Conservation (phyloP, 2,113 vertebrate genomes). For the Indicator maculatus region DNA sequence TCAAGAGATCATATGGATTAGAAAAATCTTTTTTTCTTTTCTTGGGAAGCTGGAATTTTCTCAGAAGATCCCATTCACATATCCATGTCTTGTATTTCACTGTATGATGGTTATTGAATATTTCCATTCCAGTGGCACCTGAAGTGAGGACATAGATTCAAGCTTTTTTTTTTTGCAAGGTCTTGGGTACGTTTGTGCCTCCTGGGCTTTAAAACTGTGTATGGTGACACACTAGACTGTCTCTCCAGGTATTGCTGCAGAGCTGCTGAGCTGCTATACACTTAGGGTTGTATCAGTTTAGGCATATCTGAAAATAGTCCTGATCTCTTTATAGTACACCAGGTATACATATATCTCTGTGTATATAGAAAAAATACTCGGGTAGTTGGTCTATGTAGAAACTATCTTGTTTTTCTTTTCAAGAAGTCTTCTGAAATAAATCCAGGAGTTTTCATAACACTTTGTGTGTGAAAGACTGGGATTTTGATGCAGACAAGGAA, state of each 20-base stretch:
- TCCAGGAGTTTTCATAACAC: background rate
- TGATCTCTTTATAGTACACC: background rate
- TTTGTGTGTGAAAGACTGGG: background rate
- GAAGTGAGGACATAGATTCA: background rate
- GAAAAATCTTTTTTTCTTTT: background rate
- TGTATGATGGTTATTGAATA: background rate
- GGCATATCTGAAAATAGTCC: background rate
- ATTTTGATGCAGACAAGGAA: background rate
- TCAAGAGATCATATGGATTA: background rate
- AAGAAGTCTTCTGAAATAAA: background rate
- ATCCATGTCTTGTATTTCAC: background rate
- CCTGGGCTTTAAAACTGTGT: background rate
- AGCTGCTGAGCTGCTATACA: background rate
- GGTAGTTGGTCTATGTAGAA: background rate
- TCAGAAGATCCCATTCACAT: background rate
- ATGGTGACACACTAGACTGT: background rate
- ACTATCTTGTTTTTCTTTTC: background rate
- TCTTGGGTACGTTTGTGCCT: background rate
- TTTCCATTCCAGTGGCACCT: background rate
- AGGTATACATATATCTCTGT: rapidly evolving
- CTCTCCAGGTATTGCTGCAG: background rate
- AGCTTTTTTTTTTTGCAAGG: background rate
- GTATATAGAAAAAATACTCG: background rate
- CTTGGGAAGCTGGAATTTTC: background rate
- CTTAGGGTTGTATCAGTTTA: background rate